phyloP scores from a whole-genome alignment of 2,888 invertebrate genomes.

The Lasioglossum leucozonium region DNA sequence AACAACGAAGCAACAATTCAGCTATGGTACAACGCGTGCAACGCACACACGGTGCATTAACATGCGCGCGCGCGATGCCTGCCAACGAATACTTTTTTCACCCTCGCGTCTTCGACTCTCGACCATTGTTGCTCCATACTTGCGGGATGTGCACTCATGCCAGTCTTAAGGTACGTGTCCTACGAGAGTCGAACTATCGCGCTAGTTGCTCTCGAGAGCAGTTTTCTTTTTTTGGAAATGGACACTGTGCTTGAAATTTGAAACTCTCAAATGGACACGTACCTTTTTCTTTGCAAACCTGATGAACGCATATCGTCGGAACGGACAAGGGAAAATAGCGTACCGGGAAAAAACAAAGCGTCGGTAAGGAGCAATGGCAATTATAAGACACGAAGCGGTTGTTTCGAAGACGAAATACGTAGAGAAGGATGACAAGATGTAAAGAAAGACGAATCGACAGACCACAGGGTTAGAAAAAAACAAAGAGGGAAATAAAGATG shows the following conservation, averaged over 20 bases:
- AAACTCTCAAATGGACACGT: not conserved
- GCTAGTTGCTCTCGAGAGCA: not conserved
- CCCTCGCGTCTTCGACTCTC: not conserved
- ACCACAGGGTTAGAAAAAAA: not conserved
- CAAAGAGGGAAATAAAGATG: constrained; percentile 34
- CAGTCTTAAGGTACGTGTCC: not conserved
- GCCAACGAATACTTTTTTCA: not conserved
- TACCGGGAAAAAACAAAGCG: not conserved
- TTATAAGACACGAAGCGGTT: not conserved
- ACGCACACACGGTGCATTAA: not conserved
- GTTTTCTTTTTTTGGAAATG: not conserved
- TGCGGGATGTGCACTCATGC: not conserved
- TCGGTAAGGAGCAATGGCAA: constrained; percentile 13
- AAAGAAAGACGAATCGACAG: not conserved
- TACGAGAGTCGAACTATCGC: not conserved
- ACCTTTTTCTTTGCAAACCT: not conserved
- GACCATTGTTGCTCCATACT: not conserved
- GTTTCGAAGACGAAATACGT: not conserved
- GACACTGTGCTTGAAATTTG: not conserved
- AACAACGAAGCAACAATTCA: not conserved
- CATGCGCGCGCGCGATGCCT: constrained; percentile 10
- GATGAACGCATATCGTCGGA: not conserved
- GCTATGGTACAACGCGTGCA: not conserved
- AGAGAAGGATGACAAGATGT: not conserved
- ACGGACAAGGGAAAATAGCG: not conserved